Evolutionary conservation across 1,140 invertebrate species (phyloP).

Genomic region (Drosophila albomicans): DNA sequence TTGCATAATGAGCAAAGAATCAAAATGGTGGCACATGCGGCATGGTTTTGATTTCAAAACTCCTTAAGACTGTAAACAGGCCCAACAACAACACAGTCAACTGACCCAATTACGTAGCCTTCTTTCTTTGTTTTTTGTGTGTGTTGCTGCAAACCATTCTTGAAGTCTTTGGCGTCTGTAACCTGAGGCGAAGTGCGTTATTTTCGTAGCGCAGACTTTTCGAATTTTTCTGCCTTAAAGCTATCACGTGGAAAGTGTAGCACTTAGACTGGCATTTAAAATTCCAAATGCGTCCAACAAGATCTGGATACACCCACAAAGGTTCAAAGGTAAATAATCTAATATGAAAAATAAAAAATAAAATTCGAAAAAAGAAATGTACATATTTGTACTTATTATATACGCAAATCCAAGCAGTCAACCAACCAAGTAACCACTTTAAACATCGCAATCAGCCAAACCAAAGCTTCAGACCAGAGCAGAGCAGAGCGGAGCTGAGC

Average conservation of each 20-base stretch:
- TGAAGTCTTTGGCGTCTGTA: constrained; percentile 65
- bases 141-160: constrained; percentile 25
- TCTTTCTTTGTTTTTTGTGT: constrained; percentile 16
- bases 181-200: constrained; percentile 61
- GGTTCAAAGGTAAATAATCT: constrained; percentile 79
- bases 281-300: constrained; percentile 55
- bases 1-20: constrained; percentile 71
- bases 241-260: constrained; percentile 42
- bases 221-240: constrained; percentile 64
- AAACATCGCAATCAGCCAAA: constrained; percentile 54
- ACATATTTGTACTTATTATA: constrained; percentile 59
- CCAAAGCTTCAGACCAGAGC: constrained; percentile 5
- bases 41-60: constrained; percentile 39
- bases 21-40: constrained; percentile 42
- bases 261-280: constrained; percentile 53
- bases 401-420: constrained; percentile 31
- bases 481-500: constrained; percentile 27
- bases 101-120: constrained; percentile 67
- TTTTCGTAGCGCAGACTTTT: constrained; percentile 58
- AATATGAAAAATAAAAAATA: constrained; percentile 32
- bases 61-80: constrained; percentile 23
- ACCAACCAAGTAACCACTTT: constrained; percentile 32
- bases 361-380: constrained; percentile 1
- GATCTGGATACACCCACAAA: constrained; percentile 26
- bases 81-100: constrained; percentile 18